Conservation (phyloP, 2,888 invertebrate species). For the Diachrysia chrysitis region DNA sequence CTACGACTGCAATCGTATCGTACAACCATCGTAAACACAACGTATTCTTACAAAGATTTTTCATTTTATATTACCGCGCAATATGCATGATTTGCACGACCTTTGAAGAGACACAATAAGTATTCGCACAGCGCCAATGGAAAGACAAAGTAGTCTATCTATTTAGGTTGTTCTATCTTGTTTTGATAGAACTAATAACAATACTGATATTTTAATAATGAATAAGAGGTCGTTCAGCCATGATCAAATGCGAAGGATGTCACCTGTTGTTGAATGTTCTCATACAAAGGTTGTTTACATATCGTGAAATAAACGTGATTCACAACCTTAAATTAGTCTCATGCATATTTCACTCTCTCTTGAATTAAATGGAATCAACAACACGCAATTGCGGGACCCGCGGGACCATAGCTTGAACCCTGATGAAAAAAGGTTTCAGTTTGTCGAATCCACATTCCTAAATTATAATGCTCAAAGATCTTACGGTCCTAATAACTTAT, state of each 20-base stretch:
- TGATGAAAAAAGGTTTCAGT: not conserved
- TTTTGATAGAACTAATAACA: not conserved
- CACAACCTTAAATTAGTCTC: conserved; percentile 48
- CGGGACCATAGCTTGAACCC: not conserved
- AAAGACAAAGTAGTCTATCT: not conserved
- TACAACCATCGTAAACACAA: conserved; percentile 58
- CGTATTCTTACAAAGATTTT: conserved; percentile 50
- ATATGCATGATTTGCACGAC: conserved; percentile 47
- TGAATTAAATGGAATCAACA: not conserved
- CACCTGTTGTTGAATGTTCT: conserved; percentile 43
- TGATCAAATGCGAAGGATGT: conserved; percentile 37
- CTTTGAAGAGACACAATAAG: conserved; percentile 14
- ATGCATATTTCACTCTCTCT: conserved; percentile 53
- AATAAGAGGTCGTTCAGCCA: conserved; percentile 35
- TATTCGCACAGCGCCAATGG: not conserved
- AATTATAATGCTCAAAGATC: too few relatives aligned
- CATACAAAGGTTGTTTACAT: conserved; percentile 53
- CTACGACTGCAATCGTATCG: conserved; percentile 67
- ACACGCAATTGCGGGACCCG: not conserved
- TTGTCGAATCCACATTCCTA: too few relatives aligned
- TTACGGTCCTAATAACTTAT: too few relatives aligned
- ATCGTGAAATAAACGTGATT: conserved; percentile 43
- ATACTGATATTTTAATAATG: not conserved
- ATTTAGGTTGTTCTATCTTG: not conserved
- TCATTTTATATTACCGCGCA: conserved; percentile 39